A percentile compares a stretch with the other conserved stretches of the same genome.
phyloP scores from a whole-genome alignment of 2,888 invertebrate species.

The Rhyacophila evoluta region DNA sequence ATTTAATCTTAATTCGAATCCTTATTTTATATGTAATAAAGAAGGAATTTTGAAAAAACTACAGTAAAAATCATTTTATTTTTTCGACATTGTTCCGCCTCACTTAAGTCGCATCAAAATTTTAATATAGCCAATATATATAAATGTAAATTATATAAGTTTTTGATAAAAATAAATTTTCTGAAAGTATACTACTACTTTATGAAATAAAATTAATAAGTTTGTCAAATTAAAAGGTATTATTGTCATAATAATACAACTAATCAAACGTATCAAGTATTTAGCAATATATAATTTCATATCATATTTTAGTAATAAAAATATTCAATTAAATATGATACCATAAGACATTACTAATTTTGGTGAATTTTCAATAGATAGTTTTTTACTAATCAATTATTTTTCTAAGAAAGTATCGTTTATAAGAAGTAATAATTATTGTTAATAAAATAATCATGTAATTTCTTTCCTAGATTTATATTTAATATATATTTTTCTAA shows the following conservation, averaged over 20 bases:
- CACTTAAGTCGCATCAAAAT: too few species aligned
- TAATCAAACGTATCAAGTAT: not conserved
- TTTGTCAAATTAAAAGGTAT: too few species aligned
- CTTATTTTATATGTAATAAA: too few species aligned
- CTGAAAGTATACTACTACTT: too few species aligned
- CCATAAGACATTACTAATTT: not conserved
- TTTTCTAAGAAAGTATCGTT: not conserved
- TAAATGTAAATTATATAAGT: too few species aligned
- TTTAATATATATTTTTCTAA: not conserved
- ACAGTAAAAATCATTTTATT: too few species aligned
- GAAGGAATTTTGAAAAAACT: too few species aligned
- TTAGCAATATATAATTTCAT: slow-evolving; percentile 10
- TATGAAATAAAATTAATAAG: too few species aligned
- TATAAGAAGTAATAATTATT: not conserved
- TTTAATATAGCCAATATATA: too few species aligned
- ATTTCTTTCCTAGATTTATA: not conserved
- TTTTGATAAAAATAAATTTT: too few species aligned
- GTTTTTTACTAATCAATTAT: slow-evolving; percentile 13
- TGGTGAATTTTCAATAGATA: slow-evolving; percentile 10
- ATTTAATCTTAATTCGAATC: too few species aligned
- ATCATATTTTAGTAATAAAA: slow-evolving; percentile 10
- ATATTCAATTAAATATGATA: not conserved
- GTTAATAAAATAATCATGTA: not conserved
- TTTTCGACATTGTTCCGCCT: too few species aligned
- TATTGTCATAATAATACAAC: not conserved